Base-by-base conservation (phyloP, 2,888 invertebrate species). In the Oscheius sp. region DNA sequence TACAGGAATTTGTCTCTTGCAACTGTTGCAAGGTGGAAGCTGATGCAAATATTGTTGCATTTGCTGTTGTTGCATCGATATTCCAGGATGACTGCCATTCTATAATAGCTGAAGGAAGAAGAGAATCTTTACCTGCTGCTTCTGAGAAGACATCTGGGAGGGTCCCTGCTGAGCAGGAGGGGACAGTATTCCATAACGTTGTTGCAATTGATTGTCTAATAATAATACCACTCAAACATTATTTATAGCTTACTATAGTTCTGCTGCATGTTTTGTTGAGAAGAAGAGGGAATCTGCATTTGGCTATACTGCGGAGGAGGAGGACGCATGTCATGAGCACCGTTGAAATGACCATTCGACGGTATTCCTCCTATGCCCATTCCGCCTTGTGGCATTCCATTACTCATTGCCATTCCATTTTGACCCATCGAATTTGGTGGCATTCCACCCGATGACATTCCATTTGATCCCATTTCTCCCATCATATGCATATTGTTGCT, bases 71-170 rank as follows among this genome's bases (percentile, higher is more conserved):
- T 12, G 26, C 28, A 38, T 50, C 26, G 49, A 41, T 41, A 51
- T 64, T 24, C 28, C 33, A 36, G 41, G 33, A 14, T 30, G 62
- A 49, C 50, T 41, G 22, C 57, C 59, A 59, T 59, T 59, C 59
- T 59, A 44, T n/a, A 44, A 14, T 14, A 32, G 9, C 12, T 20
- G 5, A 20, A 51, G 28, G 17, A n/a, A 51, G 6, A 30, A 45
- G n/a, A n/a, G n/a, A 14, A 24, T 17, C 14, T 20, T n/a, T 59
- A 59, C 59, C 59, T 59, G 54, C 36, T 32, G 51, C n/a, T 30
- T 12, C 51, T 26, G 59, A 41, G 59, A 33, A 1, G 22, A n/a
- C 20, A 38, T 50, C 9, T 22, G 50, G 26, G 14, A 20, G 12
- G 14, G 41, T 12, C 20, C 22, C 20, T 47, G 30, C 20, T 54